Evolutionary conservation across 2,797 vertebrate species (phyloP).

Genomic region (Heterohyrax brucei): DNA sequence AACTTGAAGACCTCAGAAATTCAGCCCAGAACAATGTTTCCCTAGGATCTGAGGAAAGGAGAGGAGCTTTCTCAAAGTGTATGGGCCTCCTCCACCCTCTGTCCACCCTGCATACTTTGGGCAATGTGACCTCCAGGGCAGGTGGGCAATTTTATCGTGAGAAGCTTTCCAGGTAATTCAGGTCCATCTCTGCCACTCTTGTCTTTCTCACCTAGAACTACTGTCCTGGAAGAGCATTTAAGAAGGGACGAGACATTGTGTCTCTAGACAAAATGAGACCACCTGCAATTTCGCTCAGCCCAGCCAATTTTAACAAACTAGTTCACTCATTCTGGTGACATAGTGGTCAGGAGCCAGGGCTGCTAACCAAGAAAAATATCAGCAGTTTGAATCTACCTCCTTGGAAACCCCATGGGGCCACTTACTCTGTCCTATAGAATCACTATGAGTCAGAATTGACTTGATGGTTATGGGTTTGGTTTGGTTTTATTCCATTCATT

Average conservation of each 20-base stretch:
- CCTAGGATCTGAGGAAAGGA: too few relatives aligned
- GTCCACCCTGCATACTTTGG: neutral
- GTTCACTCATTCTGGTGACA: neutral
- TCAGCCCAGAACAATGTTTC: neutral
- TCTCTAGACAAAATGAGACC: neutral
- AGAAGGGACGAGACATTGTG: neutral
- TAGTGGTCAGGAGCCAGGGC: too few relatives aligned
- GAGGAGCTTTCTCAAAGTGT: neutral
- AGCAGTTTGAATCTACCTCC: too few relatives aligned
- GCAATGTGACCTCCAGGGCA: neutral
- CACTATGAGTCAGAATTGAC: too few relatives aligned
- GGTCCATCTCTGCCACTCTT: neutral
- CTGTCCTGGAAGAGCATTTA: neutral
- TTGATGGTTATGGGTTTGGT: too few relatives aligned
- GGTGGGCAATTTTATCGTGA: too few relatives aligned
- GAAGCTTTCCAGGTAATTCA: neutral
- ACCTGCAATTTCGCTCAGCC: neutral
- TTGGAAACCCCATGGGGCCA: too few relatives aligned
- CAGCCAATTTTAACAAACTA: neutral
- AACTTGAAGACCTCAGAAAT: neutral
- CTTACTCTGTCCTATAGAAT: too few relatives aligned
- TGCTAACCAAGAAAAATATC: too few relatives aligned
- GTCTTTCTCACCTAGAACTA: conserved; percentile 28
- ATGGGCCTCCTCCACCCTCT: neutral
- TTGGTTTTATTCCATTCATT: neutral